A percentile compares a stretch with the other conserved stretches of the same genome.
Conservation (phyloP, 2,797 vertebrate species). For the Avahi laniger region DNA sequence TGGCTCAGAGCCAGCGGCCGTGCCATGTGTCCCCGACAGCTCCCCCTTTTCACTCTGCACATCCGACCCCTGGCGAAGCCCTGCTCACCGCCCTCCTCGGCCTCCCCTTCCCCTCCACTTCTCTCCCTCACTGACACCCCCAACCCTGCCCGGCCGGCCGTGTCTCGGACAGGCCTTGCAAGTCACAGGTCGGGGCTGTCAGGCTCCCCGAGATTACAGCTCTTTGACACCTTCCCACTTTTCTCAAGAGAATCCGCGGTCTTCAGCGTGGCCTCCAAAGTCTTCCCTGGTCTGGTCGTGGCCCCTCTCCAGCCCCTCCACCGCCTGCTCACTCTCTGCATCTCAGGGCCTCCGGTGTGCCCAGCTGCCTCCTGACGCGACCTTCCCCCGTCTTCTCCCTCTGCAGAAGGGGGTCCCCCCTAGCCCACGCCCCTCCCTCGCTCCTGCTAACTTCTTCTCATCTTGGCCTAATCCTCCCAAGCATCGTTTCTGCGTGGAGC, state of each 20-base stretch:
- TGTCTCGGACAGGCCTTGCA: not conserved
- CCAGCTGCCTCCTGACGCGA: not conserved
- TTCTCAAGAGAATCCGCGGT: not conserved
- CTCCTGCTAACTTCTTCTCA: too few species aligned
- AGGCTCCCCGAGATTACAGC: not conserved
- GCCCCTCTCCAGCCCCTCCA: not conserved
- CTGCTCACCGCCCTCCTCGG: not conserved
- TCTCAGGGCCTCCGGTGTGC: not conserved
- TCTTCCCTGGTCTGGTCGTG: not conserved
- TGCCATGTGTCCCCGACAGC: too few species aligned
- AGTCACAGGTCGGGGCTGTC: not conserved
- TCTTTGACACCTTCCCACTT: not conserved
- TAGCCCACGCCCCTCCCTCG: not conserved
- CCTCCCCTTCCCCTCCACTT: not conserved
- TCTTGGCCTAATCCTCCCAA: not conserved
- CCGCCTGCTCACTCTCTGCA: not conserved
- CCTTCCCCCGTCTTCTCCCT: not conserved
- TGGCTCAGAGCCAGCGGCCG: not conserved
- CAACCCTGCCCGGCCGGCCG: not conserved
- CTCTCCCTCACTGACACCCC: not conserved
- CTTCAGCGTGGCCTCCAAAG: not conserved
- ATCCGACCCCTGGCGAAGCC: not conserved
- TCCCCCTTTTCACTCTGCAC: not conserved
- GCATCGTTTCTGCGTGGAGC: not conserved
- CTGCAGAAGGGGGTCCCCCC: not conserved